Conservation (phyloP, 2,888 invertebrate genomes). For the Epinotia brunnichana region DNA sequence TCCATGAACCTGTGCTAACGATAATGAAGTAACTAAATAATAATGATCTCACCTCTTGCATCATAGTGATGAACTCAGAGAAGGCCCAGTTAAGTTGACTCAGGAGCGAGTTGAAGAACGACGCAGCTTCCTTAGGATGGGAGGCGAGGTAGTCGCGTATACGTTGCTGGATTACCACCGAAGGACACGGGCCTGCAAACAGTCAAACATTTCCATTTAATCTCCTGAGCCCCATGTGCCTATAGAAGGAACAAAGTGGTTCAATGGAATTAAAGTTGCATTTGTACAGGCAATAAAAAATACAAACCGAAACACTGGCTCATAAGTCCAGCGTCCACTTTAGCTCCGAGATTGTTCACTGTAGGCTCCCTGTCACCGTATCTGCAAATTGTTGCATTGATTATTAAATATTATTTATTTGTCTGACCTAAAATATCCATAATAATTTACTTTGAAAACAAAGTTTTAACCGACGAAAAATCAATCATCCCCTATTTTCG, state of each 20-base stretch:
- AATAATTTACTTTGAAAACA: too few relatives aligned
- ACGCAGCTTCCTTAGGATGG: constrained; percentile 86
- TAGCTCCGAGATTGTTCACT: constrained; percentile 77
- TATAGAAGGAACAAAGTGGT: too few relatives aligned
- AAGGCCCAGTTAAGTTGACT: constrained; percentile 95
- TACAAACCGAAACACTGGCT: constrained; percentile 76
- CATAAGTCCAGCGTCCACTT: constrained; percentile 80
- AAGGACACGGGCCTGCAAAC: constrained; percentile 86
- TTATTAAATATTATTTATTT: neutral
- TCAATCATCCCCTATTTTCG: too few relatives aligned
- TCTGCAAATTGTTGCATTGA: constrained; percentile 53
- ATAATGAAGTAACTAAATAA: too few relatives aligned
- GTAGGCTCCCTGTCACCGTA: constrained; percentile 79
- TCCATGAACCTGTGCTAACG: too few relatives aligned
- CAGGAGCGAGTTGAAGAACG: constrained; percentile 90
- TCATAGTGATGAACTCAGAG: constrained; percentile 92
- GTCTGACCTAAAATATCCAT: too few relatives aligned
- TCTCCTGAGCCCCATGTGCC: too few relatives aligned
- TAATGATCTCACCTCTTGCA: constrained; percentile 87
- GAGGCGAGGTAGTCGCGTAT: constrained; percentile 85
- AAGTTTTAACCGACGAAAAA: too few relatives aligned
- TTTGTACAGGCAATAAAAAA: too few relatives aligned
- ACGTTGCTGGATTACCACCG: constrained; percentile 85
- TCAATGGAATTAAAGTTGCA: too few relatives aligned
- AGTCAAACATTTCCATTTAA: too few relatives aligned